Percentiles rank a stretch among this genome's conserved stretches.
Evolutionary conservation across 2,888 invertebrate species (phyloP).

Genomic region (Psylliodes chrysocephalus): DNA sequence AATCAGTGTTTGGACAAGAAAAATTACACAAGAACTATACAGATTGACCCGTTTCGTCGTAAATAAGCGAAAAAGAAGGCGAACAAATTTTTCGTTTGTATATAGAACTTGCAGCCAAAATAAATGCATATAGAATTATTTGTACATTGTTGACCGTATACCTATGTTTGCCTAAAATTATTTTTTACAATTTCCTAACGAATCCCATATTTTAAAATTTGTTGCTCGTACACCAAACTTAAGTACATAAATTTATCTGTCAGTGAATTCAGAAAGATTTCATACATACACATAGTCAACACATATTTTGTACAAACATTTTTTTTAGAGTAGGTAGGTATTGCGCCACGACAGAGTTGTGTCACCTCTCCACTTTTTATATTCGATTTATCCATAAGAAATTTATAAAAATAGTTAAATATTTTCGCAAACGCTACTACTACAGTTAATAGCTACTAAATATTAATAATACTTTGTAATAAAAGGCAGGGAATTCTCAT

Average conservation of each 20-base stretch:
- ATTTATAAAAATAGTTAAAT: too few species aligned
- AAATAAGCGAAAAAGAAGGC: not conserved
- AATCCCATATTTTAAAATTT: constrained; percentile 30
- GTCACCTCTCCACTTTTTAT: too few species aligned
- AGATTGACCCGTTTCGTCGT: not conserved
- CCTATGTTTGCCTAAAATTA: constrained; percentile 55
- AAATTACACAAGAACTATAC: too few species aligned
- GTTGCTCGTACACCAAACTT: constrained; percentile 45
- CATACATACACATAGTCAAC: constrained; percentile 53
- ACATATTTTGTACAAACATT: constrained; percentile 55
- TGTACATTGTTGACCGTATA: constrained; percentile 65
- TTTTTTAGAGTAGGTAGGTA: constrained; percentile 27
- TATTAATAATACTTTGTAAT: too few species aligned
- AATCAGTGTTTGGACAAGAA: too few species aligned
- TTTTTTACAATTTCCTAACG: constrained; percentile 55
- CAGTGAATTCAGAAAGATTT: constrained; percentile 41
- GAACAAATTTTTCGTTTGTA: constrained; percentile 3
- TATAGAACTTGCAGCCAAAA: constrained; percentile 51
- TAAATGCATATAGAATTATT: constrained; percentile 48
- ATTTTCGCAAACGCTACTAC: too few species aligned
- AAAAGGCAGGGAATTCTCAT: too few species aligned
- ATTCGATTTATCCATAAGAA: too few species aligned
- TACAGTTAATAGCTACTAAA: too few species aligned
- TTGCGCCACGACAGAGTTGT: constrained; percentile 14
- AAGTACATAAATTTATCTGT: constrained; percentile 27